phyloP scores from a whole-genome alignment of 2,888 invertebrate species.

The Acleris literana region DNA sequence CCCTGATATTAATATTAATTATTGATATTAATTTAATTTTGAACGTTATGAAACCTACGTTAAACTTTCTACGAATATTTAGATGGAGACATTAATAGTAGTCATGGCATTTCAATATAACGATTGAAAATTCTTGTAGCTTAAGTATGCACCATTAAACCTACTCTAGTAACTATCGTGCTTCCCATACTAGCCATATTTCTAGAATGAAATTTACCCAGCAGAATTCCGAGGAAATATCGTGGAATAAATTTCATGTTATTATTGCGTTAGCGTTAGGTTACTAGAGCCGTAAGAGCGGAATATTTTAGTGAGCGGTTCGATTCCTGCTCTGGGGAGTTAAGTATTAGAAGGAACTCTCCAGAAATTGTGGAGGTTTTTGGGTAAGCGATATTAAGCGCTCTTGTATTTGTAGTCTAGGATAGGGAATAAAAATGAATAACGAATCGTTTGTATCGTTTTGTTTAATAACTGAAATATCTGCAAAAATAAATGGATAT shows the following conservation, averaged over 20 bases:
- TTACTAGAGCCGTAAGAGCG: background rate
- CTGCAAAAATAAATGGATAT: too few relatives aligned
- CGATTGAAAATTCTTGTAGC: background rate
- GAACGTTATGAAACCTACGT: too few relatives aligned
- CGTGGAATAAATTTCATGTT: slow-evolving; percentile 17
- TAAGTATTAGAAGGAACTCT: background rate
- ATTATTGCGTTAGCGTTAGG: slow-evolving; percentile 24
- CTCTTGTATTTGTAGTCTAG: background rate
- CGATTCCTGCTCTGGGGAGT: slow-evolving; percentile 9
- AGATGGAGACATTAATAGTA: too few relatives aligned
- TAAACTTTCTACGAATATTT: too few relatives aligned
- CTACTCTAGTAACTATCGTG: background rate
- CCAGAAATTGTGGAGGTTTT: background rate
- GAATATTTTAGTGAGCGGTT: slow-evolving; percentile 19
- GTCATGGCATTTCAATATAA: too few relatives aligned
- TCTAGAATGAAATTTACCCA: background rate
- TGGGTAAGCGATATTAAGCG: background rate
- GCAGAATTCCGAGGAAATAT: slow-evolving; percentile 20
- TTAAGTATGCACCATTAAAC: background rate
- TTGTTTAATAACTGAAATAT: too few relatives aligned
- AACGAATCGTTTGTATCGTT: too few relatives aligned
- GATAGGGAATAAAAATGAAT: too few relatives aligned
- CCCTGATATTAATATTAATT: too few relatives aligned
- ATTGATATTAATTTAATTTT: too few relatives aligned
- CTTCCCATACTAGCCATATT: background rate